Evolutionary conservation across 2,797 vertebrate species (phyloP), one percentile per base, ranked within the genome.

Genomic region (Sebastiscus tertius): DNA sequence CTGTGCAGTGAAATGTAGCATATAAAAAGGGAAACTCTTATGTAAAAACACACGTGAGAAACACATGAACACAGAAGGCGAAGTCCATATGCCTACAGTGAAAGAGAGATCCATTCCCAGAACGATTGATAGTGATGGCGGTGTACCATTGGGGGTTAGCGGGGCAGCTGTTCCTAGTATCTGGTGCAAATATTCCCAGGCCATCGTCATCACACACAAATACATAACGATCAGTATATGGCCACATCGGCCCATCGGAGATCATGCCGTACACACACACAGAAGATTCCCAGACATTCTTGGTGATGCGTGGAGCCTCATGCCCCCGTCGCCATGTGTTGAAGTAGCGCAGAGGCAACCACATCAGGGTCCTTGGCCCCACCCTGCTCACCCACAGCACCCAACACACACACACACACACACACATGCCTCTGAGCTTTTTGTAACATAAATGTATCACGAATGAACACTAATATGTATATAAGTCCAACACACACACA

Each of bases 321-420:
- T 77, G 82, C 81, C 86, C 84, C 86, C 58, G 26, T 83, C 77
- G 31, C 86, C 90, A 91, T 93, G 93, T 91, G 93, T 88, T 85
- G 80, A 86, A 88, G 86, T 84, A 89, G 74, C n/a, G 20, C 75
- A 88, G 69, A 82, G 72, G 59, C 59, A 39, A 92, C 94, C 93
- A 94, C 93, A 94, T 94, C 87, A 93, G 87, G 91, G 90, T 92
- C 89, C 75, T 33, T 34, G 8, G 67, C 86, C 75, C 89, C 88
- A 84, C 93, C 93, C 92, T 84, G 81, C 75, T 91, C 91, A 89
- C 85, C 89, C 87, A 86, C 83, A 88, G 83, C 81, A 88, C 61
- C 81, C 65, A 80, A 81, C 75, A 87, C 77, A 77, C 72, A 86
- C 67, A 86, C 75, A 78, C 65, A 77, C 73, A 84, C 71, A 82